phyloP scores from a whole-genome alignment of 2,888 invertebrate genomes.

The Tromatobia lineatoria region DNA sequence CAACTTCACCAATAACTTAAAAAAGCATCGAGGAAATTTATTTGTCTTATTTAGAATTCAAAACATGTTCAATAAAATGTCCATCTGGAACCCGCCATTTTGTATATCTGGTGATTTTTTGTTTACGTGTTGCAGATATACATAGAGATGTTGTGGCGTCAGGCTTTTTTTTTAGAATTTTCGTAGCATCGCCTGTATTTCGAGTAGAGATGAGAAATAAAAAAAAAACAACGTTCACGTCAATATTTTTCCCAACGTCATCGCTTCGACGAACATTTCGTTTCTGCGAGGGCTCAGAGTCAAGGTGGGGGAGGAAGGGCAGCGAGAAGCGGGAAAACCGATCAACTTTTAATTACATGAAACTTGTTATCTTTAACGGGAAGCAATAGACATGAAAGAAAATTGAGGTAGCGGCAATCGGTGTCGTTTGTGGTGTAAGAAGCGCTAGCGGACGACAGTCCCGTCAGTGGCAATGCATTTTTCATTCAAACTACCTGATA shows the following conservation, averaged over 20 bases:
- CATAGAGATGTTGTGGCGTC: not conserved
- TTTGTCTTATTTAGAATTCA: too few relatives aligned
- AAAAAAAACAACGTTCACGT: conserved; percentile 49
- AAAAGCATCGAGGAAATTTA: too few relatives aligned
- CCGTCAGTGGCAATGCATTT: conserved; percentile 67
- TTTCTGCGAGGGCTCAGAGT: conserved; percentile 6
- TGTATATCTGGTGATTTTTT: too few relatives aligned
- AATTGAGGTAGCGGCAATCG: conserved; percentile 25
- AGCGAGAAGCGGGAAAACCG: conserved; percentile 28
- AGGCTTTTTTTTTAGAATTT: conserved; percentile 43
- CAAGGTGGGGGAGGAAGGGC: not conserved
- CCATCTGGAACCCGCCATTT: too few relatives aligned
- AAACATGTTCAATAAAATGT: too few relatives aligned
- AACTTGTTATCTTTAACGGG: conserved; percentile 60
- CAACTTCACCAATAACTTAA: too few relatives aligned
- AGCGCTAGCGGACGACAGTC: conserved; percentile 32
- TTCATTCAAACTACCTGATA: conserved; percentile 66
- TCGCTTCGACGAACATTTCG: conserved; percentile 8
- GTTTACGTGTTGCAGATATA: not conserved
- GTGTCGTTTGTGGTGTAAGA: conserved; percentile 29
- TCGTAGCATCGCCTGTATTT: conserved; percentile 25
- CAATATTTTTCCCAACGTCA: conserved; percentile 26
- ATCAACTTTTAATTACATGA: conserved; percentile 72
- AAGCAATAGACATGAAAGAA: not conserved
- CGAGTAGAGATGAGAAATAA: conserved; percentile 31